Evolutionary conservation across 2,888 invertebrate species (phyloP), one percentile per base, ranked within the genome.

Genomic region (Epsilonema sp.): DNA sequence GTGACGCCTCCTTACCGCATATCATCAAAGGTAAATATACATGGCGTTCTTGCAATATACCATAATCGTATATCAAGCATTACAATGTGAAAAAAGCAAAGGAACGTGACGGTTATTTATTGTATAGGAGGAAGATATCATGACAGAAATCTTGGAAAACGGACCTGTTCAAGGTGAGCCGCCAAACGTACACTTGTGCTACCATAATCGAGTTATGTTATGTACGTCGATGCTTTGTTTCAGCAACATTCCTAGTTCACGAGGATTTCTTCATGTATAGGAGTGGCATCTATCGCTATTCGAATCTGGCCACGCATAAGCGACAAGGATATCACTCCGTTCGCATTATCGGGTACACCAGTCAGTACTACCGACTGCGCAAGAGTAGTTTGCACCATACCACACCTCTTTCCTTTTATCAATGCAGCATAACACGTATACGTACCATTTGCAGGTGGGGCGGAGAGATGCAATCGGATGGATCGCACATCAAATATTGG

Each of bases 161-260:
- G 92, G 92, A 41, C 90, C 90, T 1, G 85, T 90, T 1, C 89
- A 89, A 75, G 82, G 80, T 79, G n/a, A n/a, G n/a, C n/a, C n/a
- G n/a, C n/a, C n/a, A n/a, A n/a, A n/a, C n/a, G n/a, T n/a, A n/a
- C n/a, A n/a, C n/a, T n/a, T n/a, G n/a, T n/a, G n/a, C n/a, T n/a
- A n/a, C n/a, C n/a, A n/a, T n/a, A n/a, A n/a, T n/a, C n/a, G n/a
- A n/a, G n/a, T n/a, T n/a, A n/a, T n/a, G n/a, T n/a, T n/a, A n/a
- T n/a, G n/a, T n/a, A n/a, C n/a, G n/a, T n/a, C n/a, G n/a, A 49
- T 3, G 5, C 8, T 21, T n/a, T 13, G 24, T 68, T 68, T 40
- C 70, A 82, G 86, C 89, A 1, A 79, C 84, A 16, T 82, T 90
- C 78, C 76, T 76, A 52, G 82, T 92, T 1, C 77, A 82, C 63